Evolutionary conservation across 1,140 invertebrate genomes (phyloP), one percentile per base, ranked within the genome.

Genomic region (Drosophila lini): DNA sequence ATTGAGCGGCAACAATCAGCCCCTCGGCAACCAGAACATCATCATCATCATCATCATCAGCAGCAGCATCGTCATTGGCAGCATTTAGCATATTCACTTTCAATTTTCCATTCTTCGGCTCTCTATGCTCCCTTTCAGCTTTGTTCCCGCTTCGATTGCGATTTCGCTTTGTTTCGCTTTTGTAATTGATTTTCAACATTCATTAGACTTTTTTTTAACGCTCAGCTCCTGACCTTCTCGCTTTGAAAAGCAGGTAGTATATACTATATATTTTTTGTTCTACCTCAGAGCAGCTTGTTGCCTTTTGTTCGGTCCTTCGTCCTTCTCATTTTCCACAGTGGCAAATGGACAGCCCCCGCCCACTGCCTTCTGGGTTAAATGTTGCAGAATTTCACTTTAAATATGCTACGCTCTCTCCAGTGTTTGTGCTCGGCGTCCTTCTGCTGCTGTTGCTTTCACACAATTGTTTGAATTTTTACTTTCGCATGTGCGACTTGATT

Each of bases 401-500:
- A 74, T 73, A 68, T 67, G 80, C 61, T 69, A n/a, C 34, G 32
- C 52, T 53, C 19, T 36, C 50, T 22, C 32, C 50, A 60, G 41
- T 47, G 32, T 45, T 68, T 74, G 62, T 32, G 25, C 58, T 38
- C n/a, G 36, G n/a, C 42, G 45, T 45, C 31, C 57, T 44, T 61
- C 22, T 32, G n/a, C 22, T 32, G n/a, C 8, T 47, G 22, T 8
- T 47, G 44, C 40, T n/a, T 42, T 36, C 36, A 28, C 52, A 48
- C 67, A 81, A 88, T 88, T 83, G 80, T 86, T 86, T 77, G 84
- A 86, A 80, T 86, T 86, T 86, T 83, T 88, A 88, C 83, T 88
- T 88, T 88, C 84, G 77, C 83, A 83, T 86, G 84, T 88, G 83
- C 84, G 80, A 81, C 84, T 89, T 84, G 83, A 84, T 89, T 89